Evolutionary conservation across 2,888 invertebrate genomes (phyloP), one percentile per base, ranked within the genome.

Genomic region (Onchidella celtica): DNA sequence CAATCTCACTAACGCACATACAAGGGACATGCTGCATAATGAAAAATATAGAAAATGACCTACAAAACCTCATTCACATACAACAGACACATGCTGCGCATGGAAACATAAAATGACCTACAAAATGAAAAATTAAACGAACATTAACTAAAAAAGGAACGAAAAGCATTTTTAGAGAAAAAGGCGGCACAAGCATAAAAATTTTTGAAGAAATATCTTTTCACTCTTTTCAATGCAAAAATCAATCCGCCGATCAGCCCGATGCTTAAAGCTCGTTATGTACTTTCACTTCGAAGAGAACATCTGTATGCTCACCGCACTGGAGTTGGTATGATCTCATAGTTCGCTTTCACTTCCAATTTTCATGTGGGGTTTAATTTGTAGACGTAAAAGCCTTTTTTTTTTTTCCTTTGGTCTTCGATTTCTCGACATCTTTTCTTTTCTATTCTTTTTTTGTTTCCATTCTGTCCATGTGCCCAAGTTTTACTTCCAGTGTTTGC

Each of bases 381-480:
- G n/a, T n/a, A n/a, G n/a, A n/a, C n/a, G n/a, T n/a, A n/a, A n/a
- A n/a, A n/a, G n/a, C 29, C 34, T 27, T 34, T 63, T 34, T 63
- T 75, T 63, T 34, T 59, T 75, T 36, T 55, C 3, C 27, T 40
- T 27, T 17, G 29, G 11, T n/a, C 6, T 76, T 40, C 2, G 14
- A 63, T 61, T 63, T 65, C 24, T 76, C 73, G 38, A 14, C 32
- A n/a, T 34, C 68, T 38, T 70, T 24, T 59, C 36, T 38, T 69
- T 69, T 38, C 36, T 69, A 32, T 69, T 69, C 69, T 69, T 69
- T 27, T 69, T 32, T 36, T 69, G 21, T 36, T 69, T 32, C 32
- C 36, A 21, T 36, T 69, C 36, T 36, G 32, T 32, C 32, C 36
- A 21, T 36, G 32, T 32, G 0, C 36, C 36, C 32, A 36, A 21